phyloP scores from a whole-genome alignment of 2,113 vertebrate species.

The Tachysurus vachellii region DNA sequence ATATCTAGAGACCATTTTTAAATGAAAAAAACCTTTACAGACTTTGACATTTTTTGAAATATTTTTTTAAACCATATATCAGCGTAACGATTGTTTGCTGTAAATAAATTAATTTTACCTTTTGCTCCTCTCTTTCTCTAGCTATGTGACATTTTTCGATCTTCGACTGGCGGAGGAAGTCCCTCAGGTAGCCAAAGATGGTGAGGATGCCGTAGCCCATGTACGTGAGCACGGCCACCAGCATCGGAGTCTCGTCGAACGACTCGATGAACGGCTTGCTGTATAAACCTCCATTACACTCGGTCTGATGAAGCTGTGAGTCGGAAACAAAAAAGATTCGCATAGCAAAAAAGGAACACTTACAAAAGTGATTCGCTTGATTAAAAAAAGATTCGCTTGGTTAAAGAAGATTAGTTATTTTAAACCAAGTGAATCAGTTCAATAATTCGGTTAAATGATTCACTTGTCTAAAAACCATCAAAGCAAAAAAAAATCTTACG shows the following conservation, averaged over 20 bases:
- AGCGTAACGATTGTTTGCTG: too few relatives aligned
- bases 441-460: neutral
- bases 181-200: slow-evolving; percentile 91
- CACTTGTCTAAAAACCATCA: neutral
- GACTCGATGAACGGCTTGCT: slow-evolving; percentile 84
- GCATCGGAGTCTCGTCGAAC: slow-evolving; percentile 93
- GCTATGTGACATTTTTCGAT: slow-evolving; percentile 89
- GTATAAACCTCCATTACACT: slow-evolving; percentile 82
- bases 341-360: neutral
- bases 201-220: slow-evolving; percentile 93
- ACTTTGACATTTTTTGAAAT: too few relatives aligned
- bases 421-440: too few relatives aligned
- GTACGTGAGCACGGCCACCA: slow-evolving; percentile 92
- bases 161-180: slow-evolving; percentile 90
- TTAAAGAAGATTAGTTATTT: neutral
- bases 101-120: slow-evolving; percentile 68
- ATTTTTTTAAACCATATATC: too few relatives aligned
- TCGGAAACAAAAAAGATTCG: neutral
- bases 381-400: neutral
- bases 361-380: neutral
- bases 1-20: too few relatives aligned
- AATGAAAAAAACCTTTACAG: too few relatives aligned
- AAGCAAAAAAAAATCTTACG: neutral
- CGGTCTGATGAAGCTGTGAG: slow-evolving; percentile 72
- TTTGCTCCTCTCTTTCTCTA: slow-evolving; percentile 88